A percentile compares a stretch with the other conserved stretches of the same genome.
These are phyloP conservation scores for Dicaeum eximium DNA, from an alignment of 2,113 vertebrate species.

Conservation along the genomic window DNA sequence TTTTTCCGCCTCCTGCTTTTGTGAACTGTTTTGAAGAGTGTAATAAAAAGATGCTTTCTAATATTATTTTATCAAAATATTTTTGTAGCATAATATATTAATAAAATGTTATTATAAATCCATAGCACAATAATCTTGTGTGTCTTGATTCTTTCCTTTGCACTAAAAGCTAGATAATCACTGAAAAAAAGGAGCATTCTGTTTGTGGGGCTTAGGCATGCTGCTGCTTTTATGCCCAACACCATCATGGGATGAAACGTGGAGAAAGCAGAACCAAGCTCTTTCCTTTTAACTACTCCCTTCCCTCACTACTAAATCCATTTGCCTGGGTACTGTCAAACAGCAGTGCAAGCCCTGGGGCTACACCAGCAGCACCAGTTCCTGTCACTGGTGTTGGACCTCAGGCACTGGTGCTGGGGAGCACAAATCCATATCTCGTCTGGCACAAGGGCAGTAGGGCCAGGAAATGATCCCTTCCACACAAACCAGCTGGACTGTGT, in stretches of 20 bases:
- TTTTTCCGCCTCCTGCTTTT: constrained; percentile 50
- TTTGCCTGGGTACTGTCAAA: background rate
- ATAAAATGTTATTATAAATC: constrained; percentile 76
- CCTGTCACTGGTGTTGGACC: background rate
- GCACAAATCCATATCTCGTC: background rate
- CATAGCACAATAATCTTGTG: background rate
- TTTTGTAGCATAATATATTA: constrained; percentile 85
- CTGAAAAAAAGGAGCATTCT: background rate
- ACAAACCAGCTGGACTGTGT: background rate
- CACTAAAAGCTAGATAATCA: background rate
- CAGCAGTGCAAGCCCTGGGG: background rate
- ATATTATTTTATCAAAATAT: constrained; percentile 83
- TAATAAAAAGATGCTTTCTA: constrained; percentile 77
- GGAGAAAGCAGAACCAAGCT: background rate
- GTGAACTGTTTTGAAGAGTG: constrained; percentile 70
- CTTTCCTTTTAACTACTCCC: background rate
- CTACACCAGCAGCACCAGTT: background rate
- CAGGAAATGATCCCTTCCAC: background rate
- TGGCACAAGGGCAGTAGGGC: background rate
- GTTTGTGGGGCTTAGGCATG: background rate
- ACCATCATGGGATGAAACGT: background rate
- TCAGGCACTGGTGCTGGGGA: background rate
- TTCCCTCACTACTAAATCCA: background rate
- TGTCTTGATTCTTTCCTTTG: background rate
- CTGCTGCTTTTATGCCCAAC: background rate